Conservation (phyloP, 2,113 vertebrate genomes). For the Rhombomys opimus region DNA sequence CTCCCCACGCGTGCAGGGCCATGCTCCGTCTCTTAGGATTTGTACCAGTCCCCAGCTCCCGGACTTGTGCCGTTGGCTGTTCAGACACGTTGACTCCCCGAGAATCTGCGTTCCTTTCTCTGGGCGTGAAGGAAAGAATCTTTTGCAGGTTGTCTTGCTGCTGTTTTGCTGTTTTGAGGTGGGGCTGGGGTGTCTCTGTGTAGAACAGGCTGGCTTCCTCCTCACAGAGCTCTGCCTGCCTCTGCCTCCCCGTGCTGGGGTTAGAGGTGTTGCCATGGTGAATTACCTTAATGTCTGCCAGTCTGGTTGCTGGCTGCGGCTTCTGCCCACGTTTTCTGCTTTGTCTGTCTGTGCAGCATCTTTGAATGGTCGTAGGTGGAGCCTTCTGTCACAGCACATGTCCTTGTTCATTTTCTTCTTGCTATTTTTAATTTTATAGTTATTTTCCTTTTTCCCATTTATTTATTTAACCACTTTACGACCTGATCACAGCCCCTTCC, state of each 20-base stretch:
- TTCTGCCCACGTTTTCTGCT: not conserved
- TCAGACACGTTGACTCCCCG: not conserved
- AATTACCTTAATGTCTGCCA: not conserved
- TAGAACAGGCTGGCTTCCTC: not conserved
- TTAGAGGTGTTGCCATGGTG: not conserved
- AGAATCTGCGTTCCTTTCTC: not conserved
- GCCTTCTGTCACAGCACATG: not conserved
- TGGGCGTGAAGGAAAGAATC: not conserved
- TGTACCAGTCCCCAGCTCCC: not conserved
- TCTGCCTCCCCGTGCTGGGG: not conserved
- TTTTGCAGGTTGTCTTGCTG: not conserved
- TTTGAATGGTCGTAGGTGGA: slow-evolving; percentile 23
- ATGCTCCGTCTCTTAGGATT: not conserved
- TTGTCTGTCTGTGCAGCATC: not conserved
- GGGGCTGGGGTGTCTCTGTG: not conserved
- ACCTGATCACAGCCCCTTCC: too few relatives aligned
- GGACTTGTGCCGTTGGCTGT: not conserved
- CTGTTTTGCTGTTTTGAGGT: not conserved
- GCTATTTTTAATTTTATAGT: not conserved
- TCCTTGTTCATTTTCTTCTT: not conserved
- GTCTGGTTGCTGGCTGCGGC: not conserved
- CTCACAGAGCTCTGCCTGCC: not conserved
- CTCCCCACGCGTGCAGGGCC: not conserved
- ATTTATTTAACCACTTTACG: too few relatives aligned
- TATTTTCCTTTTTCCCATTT: not conserved